Base-by-base conservation (phyloP, 37 sponge, comb jelly and placozoan genomes). In the Lycopodina hypogea region DNA sequence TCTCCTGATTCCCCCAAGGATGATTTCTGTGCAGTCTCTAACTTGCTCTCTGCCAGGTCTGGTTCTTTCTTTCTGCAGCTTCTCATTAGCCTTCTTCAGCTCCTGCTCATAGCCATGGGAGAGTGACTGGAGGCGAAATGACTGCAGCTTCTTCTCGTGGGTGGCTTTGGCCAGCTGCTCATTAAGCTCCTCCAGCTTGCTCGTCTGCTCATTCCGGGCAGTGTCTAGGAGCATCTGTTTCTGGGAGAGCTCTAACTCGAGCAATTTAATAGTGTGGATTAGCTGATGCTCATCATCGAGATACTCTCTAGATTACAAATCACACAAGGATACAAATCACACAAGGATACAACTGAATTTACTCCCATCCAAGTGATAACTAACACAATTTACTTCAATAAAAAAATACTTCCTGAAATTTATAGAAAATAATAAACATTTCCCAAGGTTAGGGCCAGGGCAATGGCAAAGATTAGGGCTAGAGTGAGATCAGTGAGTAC, bases 191-290 rank as follows among this genome's bases (percentile, higher is more conserved):
- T 87, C 88, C 18, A 81, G 24, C 68, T 78, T 64, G 48, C 71
- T 81, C 14, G 69, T 65, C n/a, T 81, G 82, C 33, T 94, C 95
- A 50, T 42, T 71, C 35, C 76, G 70, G n/a, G 84, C 42, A 17
- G 86, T 76, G 15, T 91, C 89, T 6, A 94, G 56, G 17, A 94
- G 56, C 39, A 91, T 69, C 60, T 85, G 36, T 81, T 91, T 94
- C 69, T 94, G 95, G 29, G 93, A 84, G 6, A 94, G 26, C 75
- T 94, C 95, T 48, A 94, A 73, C 56, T 84, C 90, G 14, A 94
- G 56, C 56, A 94, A 65, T 50, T 90, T 81, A 18, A 94, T 69
- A 9, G 70, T 84, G 83, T 94, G 95, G 23, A 73, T 22, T 22
- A 94, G 80, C 51, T 94, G 86, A 18, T 79, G 30, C 50, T 67